Percentiles rank a stretch among this genome's conserved stretches.
phyloP scores from a whole-genome alignment of 2,888 invertebrate genomes.

The Meteorus cinctellus region DNA sequence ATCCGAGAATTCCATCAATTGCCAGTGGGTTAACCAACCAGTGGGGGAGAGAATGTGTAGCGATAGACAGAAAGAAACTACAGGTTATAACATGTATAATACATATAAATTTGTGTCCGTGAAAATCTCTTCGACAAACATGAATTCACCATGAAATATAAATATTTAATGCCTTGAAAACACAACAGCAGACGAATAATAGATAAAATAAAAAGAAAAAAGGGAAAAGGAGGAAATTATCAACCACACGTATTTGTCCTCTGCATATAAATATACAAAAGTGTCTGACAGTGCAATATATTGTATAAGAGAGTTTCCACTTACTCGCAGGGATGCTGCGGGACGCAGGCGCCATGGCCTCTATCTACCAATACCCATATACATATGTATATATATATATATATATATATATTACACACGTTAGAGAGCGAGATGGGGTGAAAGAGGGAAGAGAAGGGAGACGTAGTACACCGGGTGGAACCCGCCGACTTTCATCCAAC shows the following conservation, averaged over 20 bases:
- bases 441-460: background rate
- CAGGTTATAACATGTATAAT: background rate
- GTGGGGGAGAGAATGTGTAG: slow-evolving; percentile 1
- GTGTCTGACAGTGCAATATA: slow-evolving; percentile 3
- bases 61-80: background rate
- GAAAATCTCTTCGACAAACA: background rate
- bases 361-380: background rate
- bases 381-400: background rate
- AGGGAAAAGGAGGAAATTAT: background rate
- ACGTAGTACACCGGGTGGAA: background rate
- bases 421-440: background rate
- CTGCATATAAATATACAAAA: background rate
- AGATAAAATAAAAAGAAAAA: background rate
- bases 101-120: background rate
- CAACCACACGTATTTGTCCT: background rate
- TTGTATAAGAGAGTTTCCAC: background rate
- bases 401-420: background rate
- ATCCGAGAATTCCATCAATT: background rate
- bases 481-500: background rate
- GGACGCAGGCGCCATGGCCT: slow-evolving; percentile 2
- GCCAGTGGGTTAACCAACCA: slow-evolving; percentile 3
- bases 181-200: background rate
- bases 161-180: too few relatives aligned
- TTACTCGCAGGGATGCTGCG: background rate
- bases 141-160: background rate